phyloP scores from a whole-genome alignment of 2,797 vertebrate species.

The Peromyscus nudipes region DNA sequence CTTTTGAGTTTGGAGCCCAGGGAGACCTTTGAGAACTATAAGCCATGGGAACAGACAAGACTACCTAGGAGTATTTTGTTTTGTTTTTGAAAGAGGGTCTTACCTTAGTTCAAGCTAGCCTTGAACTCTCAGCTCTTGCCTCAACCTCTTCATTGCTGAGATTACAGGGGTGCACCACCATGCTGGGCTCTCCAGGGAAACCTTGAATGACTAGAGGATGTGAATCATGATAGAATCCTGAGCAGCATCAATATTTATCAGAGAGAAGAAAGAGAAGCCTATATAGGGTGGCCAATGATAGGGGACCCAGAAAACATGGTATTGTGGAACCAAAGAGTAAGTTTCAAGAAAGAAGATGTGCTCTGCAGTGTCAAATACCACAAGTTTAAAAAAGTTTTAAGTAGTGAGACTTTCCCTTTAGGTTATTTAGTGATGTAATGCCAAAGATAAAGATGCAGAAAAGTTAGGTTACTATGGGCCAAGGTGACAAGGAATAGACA shows the following conservation, averaged over 20 bases:
- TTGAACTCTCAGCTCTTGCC: background rate
- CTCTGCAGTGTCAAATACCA: background rate
- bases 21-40: slow-evolving; percentile 1
- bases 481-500: background rate
- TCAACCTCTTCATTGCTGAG: background rate
- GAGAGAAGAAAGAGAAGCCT: background rate
- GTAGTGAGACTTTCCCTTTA: background rate
- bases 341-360: background rate
- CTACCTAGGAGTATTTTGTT: background rate
- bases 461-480: background rate
- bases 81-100: background rate
- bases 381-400: background rate
- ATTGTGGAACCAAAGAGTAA: background rate
- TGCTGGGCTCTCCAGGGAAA: background rate
- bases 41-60: background rate
- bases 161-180: background rate
- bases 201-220: slow-evolving; percentile 4
- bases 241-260: background rate
- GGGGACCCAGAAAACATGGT: background rate
- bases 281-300: background rate
- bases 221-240: background rate
- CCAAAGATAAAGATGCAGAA: background rate
- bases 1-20: background rate
- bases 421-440: background rate
- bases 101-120: background rate